A percentile compares a stretch with the other conserved stretches of the same genome.
These are phyloP conservation scores for Drosophila tani DNA, from an alignment of 1,140 invertebrate genomes.

Conservation along the genomic window DNA sequence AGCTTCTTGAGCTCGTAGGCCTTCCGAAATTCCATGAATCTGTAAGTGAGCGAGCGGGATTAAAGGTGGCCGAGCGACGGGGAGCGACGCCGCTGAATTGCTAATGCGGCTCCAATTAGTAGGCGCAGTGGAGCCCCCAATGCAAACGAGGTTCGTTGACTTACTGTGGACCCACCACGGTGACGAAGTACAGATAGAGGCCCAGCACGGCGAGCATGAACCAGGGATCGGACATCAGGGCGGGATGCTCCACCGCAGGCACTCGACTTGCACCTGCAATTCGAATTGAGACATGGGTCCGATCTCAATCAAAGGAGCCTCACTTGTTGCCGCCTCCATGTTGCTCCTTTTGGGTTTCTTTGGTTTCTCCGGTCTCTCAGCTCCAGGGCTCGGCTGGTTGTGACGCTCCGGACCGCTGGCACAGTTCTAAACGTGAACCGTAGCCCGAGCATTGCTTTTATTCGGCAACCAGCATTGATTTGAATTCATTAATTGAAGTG, in stretches of 20 bases:
- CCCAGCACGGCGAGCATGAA: slow-evolving; percentile 60
- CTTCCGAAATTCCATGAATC: slow-evolving; percentile 66
- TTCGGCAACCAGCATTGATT: slow-evolving; percentile 64
- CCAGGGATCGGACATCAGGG: slow-evolving; percentile 81
- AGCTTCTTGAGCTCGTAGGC: slow-evolving; percentile 64
- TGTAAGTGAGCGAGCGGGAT: slow-evolving; percentile 33
- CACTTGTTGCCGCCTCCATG: slow-evolving; percentile 55
- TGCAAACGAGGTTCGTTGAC: slow-evolving; percentile 5
- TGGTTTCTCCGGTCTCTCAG: not conserved
- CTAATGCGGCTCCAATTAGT: slow-evolving; percentile 12
- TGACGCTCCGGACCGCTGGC: slow-evolving; percentile 86
- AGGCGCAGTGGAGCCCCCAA: not conserved
- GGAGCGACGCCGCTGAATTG: slow-evolving; percentile 4
- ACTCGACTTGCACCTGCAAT: slow-evolving; percentile 13
- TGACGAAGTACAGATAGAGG: slow-evolving; percentile 60
- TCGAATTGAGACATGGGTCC: not conserved
- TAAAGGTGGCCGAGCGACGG: not conserved
- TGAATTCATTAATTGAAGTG: slow-evolving; percentile 20
- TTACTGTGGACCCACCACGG: slow-evolving; percentile 62
- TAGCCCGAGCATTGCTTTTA: slow-evolving; percentile 87
- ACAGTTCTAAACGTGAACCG: slow-evolving; percentile 85
- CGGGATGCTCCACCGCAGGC: slow-evolving; percentile 35
- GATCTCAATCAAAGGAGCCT: not conserved
- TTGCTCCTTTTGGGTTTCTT: slow-evolving; percentile 22
- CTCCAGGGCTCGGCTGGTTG: slow-evolving; percentile 1